Conservation (phyloP, 2,888 invertebrate species). For the Morpho helenor region DNA sequence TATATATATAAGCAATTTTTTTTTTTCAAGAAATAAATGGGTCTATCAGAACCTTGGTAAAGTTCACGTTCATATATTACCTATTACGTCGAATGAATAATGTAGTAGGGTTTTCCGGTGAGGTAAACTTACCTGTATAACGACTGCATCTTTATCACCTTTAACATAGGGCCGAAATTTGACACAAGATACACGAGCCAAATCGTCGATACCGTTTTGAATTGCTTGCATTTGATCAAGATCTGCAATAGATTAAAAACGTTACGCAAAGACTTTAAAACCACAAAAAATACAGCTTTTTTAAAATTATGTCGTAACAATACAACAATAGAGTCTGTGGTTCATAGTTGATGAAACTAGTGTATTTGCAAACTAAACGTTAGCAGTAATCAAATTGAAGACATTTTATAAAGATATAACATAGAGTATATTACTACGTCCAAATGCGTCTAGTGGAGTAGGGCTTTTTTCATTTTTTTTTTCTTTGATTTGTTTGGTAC, state of each 20-base stretch:
- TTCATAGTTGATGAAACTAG: conserved; percentile 11
- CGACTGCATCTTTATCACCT: conserved; percentile 69
- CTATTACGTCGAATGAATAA: too few species aligned
- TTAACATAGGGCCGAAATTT: conserved; percentile 66
- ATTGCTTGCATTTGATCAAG: conserved; percentile 68
- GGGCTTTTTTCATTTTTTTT: too few species aligned
- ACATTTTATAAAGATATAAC: not conserved
- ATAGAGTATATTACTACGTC: too few species aligned
- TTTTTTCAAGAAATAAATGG: too few species aligned
- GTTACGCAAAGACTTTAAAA: conserved; percentile 4
- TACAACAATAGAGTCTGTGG: conserved; percentile 17
- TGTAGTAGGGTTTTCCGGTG: too few species aligned
- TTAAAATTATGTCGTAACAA: conserved; percentile 7
- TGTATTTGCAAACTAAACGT: conserved; percentile 11
- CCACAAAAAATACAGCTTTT: conserved; percentile 6
- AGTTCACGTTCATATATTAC: too few species aligned
- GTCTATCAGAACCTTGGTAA: too few species aligned
- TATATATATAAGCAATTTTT: too few species aligned
- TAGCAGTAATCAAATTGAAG: conserved; percentile 3
- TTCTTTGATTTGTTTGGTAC: too few species aligned
- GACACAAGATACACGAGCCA: conserved; percentile 68
- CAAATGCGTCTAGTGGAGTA: too few species aligned
- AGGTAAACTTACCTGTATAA: conserved; percentile 56
- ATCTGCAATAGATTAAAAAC: conserved; percentile 38
- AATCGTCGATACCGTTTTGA: conserved; percentile 63